phyloP scores from a whole-genome alignment of 1,140 invertebrate genomes.

The Pemphigus obesinymphae region DNA sequence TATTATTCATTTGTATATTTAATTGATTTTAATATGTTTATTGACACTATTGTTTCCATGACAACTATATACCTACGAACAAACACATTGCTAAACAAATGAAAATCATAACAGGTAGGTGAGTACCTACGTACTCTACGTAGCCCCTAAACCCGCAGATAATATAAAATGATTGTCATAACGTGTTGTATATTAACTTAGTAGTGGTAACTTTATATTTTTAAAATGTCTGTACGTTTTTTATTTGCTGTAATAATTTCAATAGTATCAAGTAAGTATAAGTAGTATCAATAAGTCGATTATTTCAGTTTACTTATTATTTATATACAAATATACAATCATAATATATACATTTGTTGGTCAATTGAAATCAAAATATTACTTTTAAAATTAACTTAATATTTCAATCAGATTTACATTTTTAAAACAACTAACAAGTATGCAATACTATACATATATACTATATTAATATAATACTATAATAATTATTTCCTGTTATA shows the following conservation, averaged over 20 bases:
- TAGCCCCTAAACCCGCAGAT: neutral
- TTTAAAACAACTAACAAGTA: too few species aligned
- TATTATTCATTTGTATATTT: neutral
- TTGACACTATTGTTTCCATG: conserved; percentile 34
- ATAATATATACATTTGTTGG: too few species aligned
- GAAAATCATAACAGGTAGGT: conserved; percentile 8
- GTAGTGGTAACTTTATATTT: neutral
- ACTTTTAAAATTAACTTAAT: too few species aligned
- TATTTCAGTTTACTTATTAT: neutral
- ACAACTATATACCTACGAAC: conserved; percentile 1
- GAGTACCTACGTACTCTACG: neutral
- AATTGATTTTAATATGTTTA: conserved; percentile 25
- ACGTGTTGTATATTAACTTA: neutral
- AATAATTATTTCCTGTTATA: too few species aligned
- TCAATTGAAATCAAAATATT: too few species aligned
- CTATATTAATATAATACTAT: too few species aligned
- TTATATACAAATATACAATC: too few species aligned
- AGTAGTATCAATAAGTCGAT: too few species aligned
- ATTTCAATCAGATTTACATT: too few species aligned
- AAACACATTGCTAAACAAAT: neutral
- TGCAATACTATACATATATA: too few species aligned
- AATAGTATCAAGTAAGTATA: conserved; percentile 18
- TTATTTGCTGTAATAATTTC: neutral
- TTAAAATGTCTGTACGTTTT: neutral
- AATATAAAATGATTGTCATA: neutral